phyloP scores from a whole-genome alignment of 2,888 invertebrate species.

The Shargacucullia verbasci region DNA sequence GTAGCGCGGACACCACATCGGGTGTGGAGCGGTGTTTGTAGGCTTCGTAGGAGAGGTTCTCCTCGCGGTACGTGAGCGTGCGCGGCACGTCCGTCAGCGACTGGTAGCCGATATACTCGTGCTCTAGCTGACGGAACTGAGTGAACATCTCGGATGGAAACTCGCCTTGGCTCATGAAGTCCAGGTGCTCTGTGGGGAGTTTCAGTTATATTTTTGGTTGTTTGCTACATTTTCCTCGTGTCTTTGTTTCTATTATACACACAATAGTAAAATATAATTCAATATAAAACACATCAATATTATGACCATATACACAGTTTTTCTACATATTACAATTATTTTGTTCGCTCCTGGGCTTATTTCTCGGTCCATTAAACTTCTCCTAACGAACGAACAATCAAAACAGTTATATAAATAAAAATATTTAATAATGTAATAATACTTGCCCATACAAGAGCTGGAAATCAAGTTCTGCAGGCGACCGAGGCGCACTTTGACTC shows the following conservation, averaged over 20 bases:
- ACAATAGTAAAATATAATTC: no score
- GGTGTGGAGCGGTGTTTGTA: slow-evolving; percentile 91
- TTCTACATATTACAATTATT: no score
- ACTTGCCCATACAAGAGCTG: slow-evolving; percentile 97
- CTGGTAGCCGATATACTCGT: slow-evolving; percentile 98
- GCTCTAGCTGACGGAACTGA: slow-evolving; percentile 96
- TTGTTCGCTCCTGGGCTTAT: no score
- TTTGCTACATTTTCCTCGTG: no score
- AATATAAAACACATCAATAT: no score
- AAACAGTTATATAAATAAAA: no score
- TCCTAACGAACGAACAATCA: no score
- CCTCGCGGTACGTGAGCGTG: slow-evolving; percentile 93
- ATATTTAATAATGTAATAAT: not conserved
- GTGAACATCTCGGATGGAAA: slow-evolving; percentile 92
- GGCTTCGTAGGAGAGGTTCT: slow-evolving; percentile 86
- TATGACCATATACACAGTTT: no score
- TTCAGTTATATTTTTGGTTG: not conserved
- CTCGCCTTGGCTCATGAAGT: slow-evolving; percentile 97
- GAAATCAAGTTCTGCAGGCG: slow-evolving; percentile 98
- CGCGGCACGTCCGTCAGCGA: slow-evolving; percentile 98
- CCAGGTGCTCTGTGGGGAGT: slow-evolving; percentile 94
- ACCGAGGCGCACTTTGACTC: slow-evolving; percentile 98
- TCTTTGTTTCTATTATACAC: no score
- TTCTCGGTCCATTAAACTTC: no score
- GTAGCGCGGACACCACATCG: slow-evolving; percentile 93